Evolutionary conservation across 2,113 vertebrate species (phyloP).

Genomic region (Malurus melanocephalus): DNA sequence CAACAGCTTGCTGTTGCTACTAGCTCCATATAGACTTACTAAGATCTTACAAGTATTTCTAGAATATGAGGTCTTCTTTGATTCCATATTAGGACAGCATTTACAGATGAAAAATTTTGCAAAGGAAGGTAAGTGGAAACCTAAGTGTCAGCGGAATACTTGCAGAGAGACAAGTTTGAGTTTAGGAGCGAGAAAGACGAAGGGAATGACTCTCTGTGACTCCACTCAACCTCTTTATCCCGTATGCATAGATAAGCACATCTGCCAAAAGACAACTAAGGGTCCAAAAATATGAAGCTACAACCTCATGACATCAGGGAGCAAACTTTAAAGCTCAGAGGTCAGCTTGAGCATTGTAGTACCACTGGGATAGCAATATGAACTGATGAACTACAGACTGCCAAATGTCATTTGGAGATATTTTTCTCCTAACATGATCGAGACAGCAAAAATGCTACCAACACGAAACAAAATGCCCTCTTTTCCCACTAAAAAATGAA

Average conservation of each 20-base stretch:
- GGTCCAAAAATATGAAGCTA: not conserved
- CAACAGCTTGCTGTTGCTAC: not conserved
- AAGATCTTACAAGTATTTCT: not conserved
- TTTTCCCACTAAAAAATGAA: not conserved
- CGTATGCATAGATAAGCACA: not conserved
- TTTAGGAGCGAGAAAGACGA: not conserved
- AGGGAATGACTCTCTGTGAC: not conserved
- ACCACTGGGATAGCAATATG: not conserved
- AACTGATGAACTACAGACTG: not conserved
- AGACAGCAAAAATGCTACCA: not conserved
- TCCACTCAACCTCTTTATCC: not conserved
- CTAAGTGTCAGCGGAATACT: not conserved
- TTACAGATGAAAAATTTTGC: not conserved
- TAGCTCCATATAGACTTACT: not conserved
- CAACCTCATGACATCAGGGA: not conserved
- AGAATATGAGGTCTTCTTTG: not conserved
- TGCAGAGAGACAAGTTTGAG: fast-evolving
- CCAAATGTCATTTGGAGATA: not conserved
- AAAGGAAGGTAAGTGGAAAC: not conserved
- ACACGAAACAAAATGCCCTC: not conserved
- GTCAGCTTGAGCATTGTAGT: not conserved
- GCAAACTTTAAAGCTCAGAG: not conserved
- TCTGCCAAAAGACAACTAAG: not conserved
- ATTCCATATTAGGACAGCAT: not conserved
- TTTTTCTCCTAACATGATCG: not conserved